These are phyloP conservation scores for Hypomecis punctinalis DNA, from an alignment of 2,888 invertebrate genomes.

Conservation along the genomic window DNA sequence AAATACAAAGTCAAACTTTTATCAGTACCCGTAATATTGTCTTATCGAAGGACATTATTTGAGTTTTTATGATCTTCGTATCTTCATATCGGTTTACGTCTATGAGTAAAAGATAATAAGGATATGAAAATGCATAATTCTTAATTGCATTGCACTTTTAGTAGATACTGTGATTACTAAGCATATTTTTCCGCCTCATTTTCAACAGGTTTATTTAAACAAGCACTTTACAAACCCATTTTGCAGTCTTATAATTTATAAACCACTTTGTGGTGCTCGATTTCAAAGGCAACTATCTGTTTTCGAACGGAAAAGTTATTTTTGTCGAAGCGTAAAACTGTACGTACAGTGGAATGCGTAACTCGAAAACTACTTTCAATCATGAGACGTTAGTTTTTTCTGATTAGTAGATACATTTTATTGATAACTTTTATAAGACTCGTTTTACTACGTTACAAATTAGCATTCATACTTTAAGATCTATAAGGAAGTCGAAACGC, in stretches of 20 bases:
- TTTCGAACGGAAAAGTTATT: conserved; percentile 51
- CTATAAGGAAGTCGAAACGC: conserved; percentile 20
- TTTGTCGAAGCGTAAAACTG: conserved; percentile 48
- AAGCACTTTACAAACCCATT: conserved; percentile 34
- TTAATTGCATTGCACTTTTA: not conserved
- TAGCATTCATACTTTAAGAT: not conserved
- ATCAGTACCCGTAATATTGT: no score
- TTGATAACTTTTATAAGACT: not conserved
- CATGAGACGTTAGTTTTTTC: conserved; percentile 32
- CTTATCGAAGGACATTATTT: no score
- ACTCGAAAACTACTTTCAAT: conserved; percentile 51
- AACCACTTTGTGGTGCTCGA: conserved; percentile 28
- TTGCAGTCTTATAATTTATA: conserved; percentile 31
- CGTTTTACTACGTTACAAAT: not conserved
- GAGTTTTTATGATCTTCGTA: no score
- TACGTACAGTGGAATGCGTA: conserved; percentile 49
- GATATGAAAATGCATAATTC: not conserved
- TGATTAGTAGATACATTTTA: not conserved
- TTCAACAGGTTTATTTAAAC: conserved; percentile 33
- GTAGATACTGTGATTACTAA: not conserved
- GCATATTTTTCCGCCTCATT: conserved; percentile 13
- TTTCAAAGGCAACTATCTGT: conserved; percentile 31
- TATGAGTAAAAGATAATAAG: no score
- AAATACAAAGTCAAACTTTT: no score
- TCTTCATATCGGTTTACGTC: no score